phyloP scores from a whole-genome alignment of 2,113 vertebrate genomes.

The Platichthys stellatus region DNA sequence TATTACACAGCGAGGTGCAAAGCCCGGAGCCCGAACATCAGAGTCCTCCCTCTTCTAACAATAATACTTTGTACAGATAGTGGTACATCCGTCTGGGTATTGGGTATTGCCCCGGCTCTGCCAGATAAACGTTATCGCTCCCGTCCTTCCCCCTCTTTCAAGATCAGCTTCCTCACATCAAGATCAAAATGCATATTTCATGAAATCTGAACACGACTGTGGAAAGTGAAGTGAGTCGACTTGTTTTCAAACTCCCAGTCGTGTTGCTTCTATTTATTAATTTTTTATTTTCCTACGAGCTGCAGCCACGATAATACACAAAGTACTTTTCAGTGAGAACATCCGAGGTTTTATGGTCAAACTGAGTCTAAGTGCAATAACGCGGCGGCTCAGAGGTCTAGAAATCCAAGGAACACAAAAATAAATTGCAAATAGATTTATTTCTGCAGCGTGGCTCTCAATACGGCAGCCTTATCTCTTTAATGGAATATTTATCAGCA shows the following conservation, averaged over 20 bases:
- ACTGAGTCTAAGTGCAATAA: conserved; percentile 12
- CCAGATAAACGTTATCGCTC: conserved; percentile 70
- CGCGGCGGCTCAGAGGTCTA: conserved; percentile 17
- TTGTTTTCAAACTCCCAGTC: neutral
- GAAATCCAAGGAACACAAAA: conserved; percentile 39
- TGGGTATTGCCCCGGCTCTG: conserved; percentile 57
- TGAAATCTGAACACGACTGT: conserved; percentile 9
- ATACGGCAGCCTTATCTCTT: conserved; percentile 63
- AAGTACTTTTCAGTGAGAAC: conserved; percentile 9
- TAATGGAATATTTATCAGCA: conserved; percentile 79
- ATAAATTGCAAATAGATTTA: conserved; percentile 63
- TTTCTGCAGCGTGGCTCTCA: conserved; percentile 44
- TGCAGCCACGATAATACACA: conserved; percentile 9
- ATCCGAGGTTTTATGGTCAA: conserved; percentile 26
- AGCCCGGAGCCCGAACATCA: conserved; percentile 57
- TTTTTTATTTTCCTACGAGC: no score
- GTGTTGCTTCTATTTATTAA: no score
- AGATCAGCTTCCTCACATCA: conserved; percentile 59
- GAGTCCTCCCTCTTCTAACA: conserved; percentile 60
- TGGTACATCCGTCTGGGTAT: conserved; percentile 58
- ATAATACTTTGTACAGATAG: conserved; percentile 68
- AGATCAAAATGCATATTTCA: conserved; percentile 58
- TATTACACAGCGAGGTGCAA: conserved; percentile 73
- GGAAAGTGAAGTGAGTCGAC: conserved; percentile 33
- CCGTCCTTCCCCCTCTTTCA: conserved; percentile 50